phyloP scores from a whole-genome alignment of 2,888 invertebrate genomes.

The Ophonus ardosiacus region DNA sequence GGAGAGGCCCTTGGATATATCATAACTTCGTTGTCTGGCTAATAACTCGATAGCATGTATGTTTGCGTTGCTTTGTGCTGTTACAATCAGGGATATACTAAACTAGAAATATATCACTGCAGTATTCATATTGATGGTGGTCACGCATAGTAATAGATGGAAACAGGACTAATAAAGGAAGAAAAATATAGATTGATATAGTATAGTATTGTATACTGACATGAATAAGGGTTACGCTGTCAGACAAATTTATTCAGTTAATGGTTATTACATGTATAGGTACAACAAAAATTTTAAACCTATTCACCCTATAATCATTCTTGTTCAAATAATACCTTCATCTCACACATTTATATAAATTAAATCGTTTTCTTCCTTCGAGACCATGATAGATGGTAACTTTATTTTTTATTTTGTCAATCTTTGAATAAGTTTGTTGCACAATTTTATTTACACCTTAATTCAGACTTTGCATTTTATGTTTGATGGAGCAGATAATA shows the following conservation, averaged over 20 bases:
- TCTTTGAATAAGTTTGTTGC: too few relatives aligned
- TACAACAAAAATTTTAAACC: neutral
- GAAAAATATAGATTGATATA: neutral
- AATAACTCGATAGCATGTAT: constrained; percentile 46
- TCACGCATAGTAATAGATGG: neutral
- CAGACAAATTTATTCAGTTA: neutral
- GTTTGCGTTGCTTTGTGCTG: constrained; percentile 28
- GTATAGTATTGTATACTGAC: neutral
- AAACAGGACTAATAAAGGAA: neutral
- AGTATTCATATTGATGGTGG: neutral
- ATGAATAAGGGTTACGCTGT: neutral
- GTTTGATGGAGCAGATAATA: too few relatives aligned
- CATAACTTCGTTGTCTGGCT: constrained; percentile 45
- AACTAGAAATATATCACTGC: neutral
- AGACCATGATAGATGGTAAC: too few relatives aligned
- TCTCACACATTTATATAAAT: too few relatives aligned
- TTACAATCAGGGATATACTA: constrained; percentile 31
- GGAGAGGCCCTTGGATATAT: constrained; percentile 40
- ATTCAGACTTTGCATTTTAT: too few relatives aligned
- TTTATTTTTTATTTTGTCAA: too few relatives aligned
- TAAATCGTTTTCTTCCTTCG: too few relatives aligned
- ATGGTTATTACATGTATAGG: neutral
- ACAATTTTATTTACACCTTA: too few relatives aligned
- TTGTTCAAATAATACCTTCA: neutral
- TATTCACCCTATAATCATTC: neutral